phyloP scores from a whole-genome alignment of 2,797 vertebrate species.

The Chaetodon trifasciatus region DNA sequence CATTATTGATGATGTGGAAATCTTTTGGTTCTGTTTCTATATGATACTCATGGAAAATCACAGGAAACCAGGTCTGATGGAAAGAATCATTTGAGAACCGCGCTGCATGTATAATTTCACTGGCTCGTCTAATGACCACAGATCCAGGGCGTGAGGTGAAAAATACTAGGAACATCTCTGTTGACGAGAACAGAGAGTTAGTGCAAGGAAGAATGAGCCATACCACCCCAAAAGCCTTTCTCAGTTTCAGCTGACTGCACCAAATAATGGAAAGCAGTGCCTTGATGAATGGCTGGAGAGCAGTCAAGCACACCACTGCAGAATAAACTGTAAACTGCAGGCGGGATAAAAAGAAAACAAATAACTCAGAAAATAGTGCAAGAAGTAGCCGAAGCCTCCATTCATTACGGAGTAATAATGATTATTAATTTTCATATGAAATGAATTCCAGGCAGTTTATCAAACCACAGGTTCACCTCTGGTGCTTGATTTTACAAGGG shows the following conservation, averaged over 20 bases:
- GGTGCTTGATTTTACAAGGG: constrained; percentile 49
- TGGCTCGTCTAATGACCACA: constrained; percentile 55
- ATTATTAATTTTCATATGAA: constrained; percentile 69
- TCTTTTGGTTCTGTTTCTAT: constrained; percentile 39
- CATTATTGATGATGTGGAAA: constrained; percentile 39
- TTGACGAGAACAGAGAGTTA: constrained; percentile 72
- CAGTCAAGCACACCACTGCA: constrained; percentile 80
- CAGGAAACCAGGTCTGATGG: constrained; percentile 30
- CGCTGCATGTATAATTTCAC: constrained; percentile 49
- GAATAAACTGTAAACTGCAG: constrained; percentile 83
- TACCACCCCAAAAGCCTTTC: constrained; percentile 80
- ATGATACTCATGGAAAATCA: constrained; percentile 22
- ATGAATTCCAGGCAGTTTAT: constrained; percentile 66
- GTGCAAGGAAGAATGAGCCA: constrained; percentile 80
- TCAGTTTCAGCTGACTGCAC: constrained; percentile 87
- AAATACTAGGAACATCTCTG: constrained; percentile 71
- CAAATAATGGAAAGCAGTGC: constrained; percentile 86
- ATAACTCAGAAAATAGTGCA: constrained; percentile 74
- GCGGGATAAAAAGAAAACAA: constrained; percentile 81
- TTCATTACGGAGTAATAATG: constrained; percentile 79
- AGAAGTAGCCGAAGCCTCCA: constrained; percentile 72
- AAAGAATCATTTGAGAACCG: constrained; percentile 29
- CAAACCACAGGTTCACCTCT: constrained; percentile 52
- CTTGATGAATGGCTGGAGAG: constrained; percentile 86
- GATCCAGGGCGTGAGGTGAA: constrained; percentile 58